Conservation (phyloP, 1,140 invertebrate genomes). For the Rhagoletis zephyria region DNA sequence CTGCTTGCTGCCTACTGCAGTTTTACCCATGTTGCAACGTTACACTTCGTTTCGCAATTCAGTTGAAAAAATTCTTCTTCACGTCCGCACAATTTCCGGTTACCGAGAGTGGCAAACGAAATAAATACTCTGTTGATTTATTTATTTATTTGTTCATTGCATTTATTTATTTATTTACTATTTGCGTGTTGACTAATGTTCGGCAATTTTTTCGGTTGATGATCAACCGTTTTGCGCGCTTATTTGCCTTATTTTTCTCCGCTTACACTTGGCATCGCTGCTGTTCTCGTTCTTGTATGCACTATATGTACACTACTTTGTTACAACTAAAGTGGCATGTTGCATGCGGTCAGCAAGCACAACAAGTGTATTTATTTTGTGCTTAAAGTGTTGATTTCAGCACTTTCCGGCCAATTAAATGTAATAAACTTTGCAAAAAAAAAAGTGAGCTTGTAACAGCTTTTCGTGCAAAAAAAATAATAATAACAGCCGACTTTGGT, state of each 20-base stretch:
- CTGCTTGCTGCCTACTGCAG: conserved; percentile 26
- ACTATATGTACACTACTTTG: not conserved
- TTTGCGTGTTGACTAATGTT: conserved; percentile 41
- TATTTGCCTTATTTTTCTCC: not conserved
- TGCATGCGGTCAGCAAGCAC: conserved; percentile 13
- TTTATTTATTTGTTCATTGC: conserved; percentile 45
- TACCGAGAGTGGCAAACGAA: not conserved
- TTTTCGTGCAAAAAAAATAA: not conserved
- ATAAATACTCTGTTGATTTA: conserved; percentile 32
- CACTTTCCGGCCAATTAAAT: conserved; percentile 48
- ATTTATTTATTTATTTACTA: conserved; percentile 51
- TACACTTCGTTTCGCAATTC: conserved; percentile 55
- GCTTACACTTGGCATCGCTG: not conserved
- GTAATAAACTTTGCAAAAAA: not conserved
- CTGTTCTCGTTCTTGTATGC: not conserved
- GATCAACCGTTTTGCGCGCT: not conserved
- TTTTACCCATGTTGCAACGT: conserved; percentile 44
- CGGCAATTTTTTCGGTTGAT: conserved; percentile 29
- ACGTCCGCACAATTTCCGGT: conserved; percentile 55
- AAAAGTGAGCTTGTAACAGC: not conserved
- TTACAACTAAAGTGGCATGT: conserved; percentile 8
- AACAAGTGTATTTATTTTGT: not conserved
- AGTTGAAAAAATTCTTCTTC: conserved; percentile 53
- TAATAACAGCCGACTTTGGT: not conserved
- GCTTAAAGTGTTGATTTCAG: conserved; percentile 43